Evolutionary conservation across 2,888 invertebrate species (phyloP).

Genomic region (Drosophila suboccidentalis): DNA sequence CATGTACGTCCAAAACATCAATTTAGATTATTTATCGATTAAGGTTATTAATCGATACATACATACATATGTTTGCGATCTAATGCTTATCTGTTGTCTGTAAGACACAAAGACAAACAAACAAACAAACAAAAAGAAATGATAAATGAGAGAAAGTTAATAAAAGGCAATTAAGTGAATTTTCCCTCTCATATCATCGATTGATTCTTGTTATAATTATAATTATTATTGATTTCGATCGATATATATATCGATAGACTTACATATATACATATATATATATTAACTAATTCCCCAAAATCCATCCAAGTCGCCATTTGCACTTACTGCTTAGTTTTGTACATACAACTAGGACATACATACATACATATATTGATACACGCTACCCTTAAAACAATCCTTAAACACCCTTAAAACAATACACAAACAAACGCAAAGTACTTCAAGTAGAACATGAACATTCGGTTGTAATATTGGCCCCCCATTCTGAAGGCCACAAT

Average conservation of each 20-base stretch:
- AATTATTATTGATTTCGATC: slow-evolving; percentile 27
- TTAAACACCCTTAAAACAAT: neutral
- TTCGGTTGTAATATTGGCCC: slow-evolving; percentile 70
- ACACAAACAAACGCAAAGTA: slow-evolving; percentile 34
- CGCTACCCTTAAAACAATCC: neutral
- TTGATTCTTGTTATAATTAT: slow-evolving; percentile 32
- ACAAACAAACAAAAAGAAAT: neutral
- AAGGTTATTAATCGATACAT: slow-evolving; percentile 19
- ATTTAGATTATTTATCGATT: slow-evolving; percentile 26
- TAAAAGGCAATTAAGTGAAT: neutral
- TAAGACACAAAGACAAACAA: slow-evolving; percentile 39
- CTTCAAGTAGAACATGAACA: slow-evolving; percentile 65
- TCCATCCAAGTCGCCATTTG: slow-evolving; percentile 72
- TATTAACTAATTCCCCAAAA: slow-evolving; percentile 32
- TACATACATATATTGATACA: neutral
- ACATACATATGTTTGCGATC: slow-evolving; percentile 16
- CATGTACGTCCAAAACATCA: slow-evolving; percentile 46
- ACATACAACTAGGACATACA: slow-evolving; percentile 51
- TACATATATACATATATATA: slow-evolving; percentile 1
- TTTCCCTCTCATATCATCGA: slow-evolving; percentile 30
- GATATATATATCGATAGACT: slow-evolving; percentile 1
- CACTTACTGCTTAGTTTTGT: slow-evolving; percentile 70
- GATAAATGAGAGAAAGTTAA: neutral
- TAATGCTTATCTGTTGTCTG: slow-evolving; percentile 49
- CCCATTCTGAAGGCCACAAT: slow-evolving; percentile 49